These are phyloP conservation scores for Priocnemis perturbator DNA, from an alignment of 2,888 invertebrate genomes.

Conservation along the genomic window DNA sequence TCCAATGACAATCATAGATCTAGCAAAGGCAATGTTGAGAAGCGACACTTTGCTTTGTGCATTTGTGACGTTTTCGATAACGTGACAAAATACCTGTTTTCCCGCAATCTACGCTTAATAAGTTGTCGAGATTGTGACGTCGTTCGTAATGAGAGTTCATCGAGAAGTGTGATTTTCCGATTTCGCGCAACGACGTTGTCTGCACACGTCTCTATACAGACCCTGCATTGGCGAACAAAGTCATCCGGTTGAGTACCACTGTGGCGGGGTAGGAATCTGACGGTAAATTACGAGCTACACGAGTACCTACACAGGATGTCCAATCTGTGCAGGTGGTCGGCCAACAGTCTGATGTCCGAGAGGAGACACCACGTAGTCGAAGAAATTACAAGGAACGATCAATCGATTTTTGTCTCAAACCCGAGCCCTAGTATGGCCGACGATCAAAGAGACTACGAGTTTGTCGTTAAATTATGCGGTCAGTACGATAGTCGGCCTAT, in stretches of 20 bases:
- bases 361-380: conserved; percentile 35
- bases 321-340: conserved; percentile 56
- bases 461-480: conserved; percentile 11
- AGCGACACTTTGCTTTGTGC: not conserved
- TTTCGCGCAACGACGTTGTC: no score
- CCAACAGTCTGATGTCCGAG: conserved; percentile 38
- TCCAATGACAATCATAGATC: no score
- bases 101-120: no score
- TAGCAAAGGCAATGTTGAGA: no score
- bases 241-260: conserved; percentile 44
- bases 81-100: not conserved
- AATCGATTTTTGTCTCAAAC: conserved; percentile 37
- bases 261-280: conserved; percentile 49
- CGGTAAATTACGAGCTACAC: conserved; percentile 59
- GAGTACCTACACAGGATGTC: conserved; percentile 49
- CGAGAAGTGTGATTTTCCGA: no score
- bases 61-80: not conserved
- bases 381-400: conserved; percentile 50
- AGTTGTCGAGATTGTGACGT: no score
- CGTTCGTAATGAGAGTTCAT: no score
- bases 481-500: no score
- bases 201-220: no score
- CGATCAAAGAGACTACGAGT: conserved; percentile 3
- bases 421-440: conserved; percentile 6
- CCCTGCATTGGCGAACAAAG: no score